Percentiles rank a stretch among this genome's conserved stretches.
phyloP scores from a whole-genome alignment of 1,140 invertebrate species.

The Cotesia typhae region DNA sequence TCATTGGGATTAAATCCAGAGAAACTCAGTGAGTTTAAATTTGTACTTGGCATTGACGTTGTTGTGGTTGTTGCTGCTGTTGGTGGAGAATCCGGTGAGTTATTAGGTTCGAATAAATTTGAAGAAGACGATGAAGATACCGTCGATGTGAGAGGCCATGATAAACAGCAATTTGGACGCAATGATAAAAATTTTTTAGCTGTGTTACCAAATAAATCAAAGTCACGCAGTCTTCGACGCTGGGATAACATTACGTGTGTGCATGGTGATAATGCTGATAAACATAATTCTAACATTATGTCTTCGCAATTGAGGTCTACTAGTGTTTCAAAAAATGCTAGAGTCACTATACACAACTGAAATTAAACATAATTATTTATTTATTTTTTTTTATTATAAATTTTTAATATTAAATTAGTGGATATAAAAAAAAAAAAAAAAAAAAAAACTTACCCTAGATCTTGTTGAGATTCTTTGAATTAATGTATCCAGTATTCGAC shows the following conservation, averaged over 20 bases:
- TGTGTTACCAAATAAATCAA: slow-evolving; percentile 82
- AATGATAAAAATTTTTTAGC: slow-evolving; percentile 86
- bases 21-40: too few species aligned
- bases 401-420: slow-evolving; percentile 19
- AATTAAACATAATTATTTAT: slow-evolving; percentile 52
- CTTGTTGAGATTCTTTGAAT: slow-evolving; percentile 78
- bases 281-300: slow-evolving; percentile 92
- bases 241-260: slow-evolving; percentile 91
- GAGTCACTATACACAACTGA: slow-evolving; percentile 88
- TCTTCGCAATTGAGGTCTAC: slow-evolving; percentile 95
- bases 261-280: slow-evolving; percentile 87
- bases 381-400: background rate
- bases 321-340: slow-evolving; percentile 90
- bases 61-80: slow-evolving; percentile 54
- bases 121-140: too few species aligned
- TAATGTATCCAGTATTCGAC: slow-evolving; percentile 79
- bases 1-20: slow-evolving; percentile 49
- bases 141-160: slow-evolving; percentile 16
- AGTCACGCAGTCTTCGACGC: slow-evolving; percentile 76
- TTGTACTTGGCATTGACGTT: slow-evolving; percentile 39
- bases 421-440: slow-evolving; percentile 25
- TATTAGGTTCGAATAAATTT: too few species aligned
- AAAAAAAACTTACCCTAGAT: slow-evolving; percentile 70
- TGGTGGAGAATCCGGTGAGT: background rate
- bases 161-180: slow-evolving; percentile 73